phyloP scores from a whole-genome alignment of 2,113 vertebrate species.

The Acanthisitta chloris region DNA sequence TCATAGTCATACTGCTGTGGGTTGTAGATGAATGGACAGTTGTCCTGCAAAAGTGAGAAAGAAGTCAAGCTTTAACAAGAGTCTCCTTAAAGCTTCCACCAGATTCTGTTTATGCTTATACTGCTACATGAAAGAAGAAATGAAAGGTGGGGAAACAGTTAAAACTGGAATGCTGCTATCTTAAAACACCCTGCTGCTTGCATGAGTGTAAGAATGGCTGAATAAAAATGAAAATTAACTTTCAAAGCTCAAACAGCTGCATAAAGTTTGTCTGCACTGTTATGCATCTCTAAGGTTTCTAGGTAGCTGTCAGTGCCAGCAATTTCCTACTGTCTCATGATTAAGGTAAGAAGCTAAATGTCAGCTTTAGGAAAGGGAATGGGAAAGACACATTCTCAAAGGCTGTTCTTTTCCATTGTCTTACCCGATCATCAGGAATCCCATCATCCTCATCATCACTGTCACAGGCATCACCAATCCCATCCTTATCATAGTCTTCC shows the following conservation, averaged over 20 bases:
- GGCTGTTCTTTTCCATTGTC: not conserved
- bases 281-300: not conserved
- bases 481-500: constrained; percentile 97
- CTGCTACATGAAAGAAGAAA: not conserved
- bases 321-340: not conserved
- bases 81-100: not conserved
- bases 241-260: constrained; percentile 37
- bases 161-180: not conserved
- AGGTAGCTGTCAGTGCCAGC: not conserved
- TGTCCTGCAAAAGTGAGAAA: constrained; percentile 82
- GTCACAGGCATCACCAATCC: constrained; percentile 94
- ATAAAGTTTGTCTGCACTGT: not conserved
- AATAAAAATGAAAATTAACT: not conserved
- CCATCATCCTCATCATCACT: constrained; percentile 93
- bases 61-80: not conserved
- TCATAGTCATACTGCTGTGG: constrained; percentile 95
- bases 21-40: constrained; percentile 93
- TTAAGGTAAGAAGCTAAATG: not conserved
- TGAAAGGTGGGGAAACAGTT: not conserved
- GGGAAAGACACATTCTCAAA: not conserved
- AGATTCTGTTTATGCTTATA: not conserved
- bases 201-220: not conserved
- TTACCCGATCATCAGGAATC: constrained; percentile 93
- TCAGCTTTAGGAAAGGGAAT: not conserved
- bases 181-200: not conserved